Evolutionary conservation across 2,888 invertebrate genomes (phyloP), one percentile per base, ranked within the genome.

Genomic region (Orchesella flavescens): DNA sequence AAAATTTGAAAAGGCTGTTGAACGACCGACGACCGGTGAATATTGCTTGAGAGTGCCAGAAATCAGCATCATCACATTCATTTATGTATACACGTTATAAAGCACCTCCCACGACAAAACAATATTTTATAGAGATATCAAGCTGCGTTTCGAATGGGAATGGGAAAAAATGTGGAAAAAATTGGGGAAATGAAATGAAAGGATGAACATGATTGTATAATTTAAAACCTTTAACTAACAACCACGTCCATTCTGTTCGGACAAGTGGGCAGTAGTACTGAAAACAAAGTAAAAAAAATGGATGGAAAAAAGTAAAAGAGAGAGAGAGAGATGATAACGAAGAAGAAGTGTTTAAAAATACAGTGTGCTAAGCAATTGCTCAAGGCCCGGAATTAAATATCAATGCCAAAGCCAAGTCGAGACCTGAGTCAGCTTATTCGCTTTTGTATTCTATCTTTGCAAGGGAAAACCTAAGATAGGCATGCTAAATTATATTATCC

Each of bases 111-210:
- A 59, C 73, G 73, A 59, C 59, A 61, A 21, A 59, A 74, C 73
- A 74, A 66, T 61, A 61, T 74, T 74, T 74, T 74, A 74, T 74
- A 74, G 61, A 74, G 73, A 74, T 61, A 74, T 74, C 73, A 74
- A 74, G 73, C 73, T 74, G 73, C 44, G 66, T 19, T 44, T 66
- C 66, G 66, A 66, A 66, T 66, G 66, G 17, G 66, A 66, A 66
- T 66, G 66, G 65, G n/a, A n/a, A 49, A 34, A 34, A 49, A 15
- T 46, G 68, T 24, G n/a, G 44, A 46, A 46, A 61, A 49, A 49
- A 49, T n/a, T 49, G 49, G 57, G 57, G 34, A 61, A 74, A 74
- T 46, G 44, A 44, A 44, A 66, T 10, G 10, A 49, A 10, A 34
- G 2, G 34, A 34, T 34, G 3, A 34, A 2, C 34, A 34, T 34